These are phyloP conservation scores for Chloropsis hardwickii DNA, from an alignment of 2,113 vertebrate genomes.

Conservation along the genomic window DNA sequence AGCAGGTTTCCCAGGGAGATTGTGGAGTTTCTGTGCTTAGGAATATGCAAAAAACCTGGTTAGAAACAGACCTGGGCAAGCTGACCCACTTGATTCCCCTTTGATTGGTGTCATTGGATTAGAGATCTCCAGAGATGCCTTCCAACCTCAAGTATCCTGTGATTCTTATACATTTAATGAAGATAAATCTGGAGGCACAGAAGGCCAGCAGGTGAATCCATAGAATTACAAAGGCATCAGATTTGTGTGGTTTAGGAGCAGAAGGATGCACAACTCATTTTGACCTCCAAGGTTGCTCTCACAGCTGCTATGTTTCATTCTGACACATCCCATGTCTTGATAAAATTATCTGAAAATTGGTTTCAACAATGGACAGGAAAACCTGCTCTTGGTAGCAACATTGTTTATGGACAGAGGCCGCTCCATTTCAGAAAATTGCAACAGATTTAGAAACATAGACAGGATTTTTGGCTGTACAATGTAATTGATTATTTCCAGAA, in stretches of 20 bases:
- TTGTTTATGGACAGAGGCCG: not conserved
- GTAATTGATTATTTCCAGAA: not conserved
- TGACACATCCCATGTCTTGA: not conserved
- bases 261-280: not conserved
- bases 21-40: not conserved
- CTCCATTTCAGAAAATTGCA: not conserved
- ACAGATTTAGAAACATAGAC: not conserved
- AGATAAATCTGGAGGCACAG: not conserved
- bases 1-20: not conserved
- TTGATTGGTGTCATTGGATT: not conserved
- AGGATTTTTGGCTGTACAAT: not conserved
- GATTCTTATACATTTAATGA: not conserved
- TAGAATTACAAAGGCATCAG: not conserved
- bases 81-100: not conserved
- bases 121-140: not conserved
- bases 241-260: accelerated
- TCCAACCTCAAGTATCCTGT: not conserved
- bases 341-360: not conserved
- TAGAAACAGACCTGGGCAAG: not conserved
- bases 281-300: not conserved
- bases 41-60: not conserved
- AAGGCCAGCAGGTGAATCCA: not conserved
- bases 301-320: not conserved
- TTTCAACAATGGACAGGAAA: not conserved
- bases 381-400: not conserved